phyloP scores from a whole-genome alignment of 2,888 invertebrate genomes.

The Aphidius colemani region DNA sequence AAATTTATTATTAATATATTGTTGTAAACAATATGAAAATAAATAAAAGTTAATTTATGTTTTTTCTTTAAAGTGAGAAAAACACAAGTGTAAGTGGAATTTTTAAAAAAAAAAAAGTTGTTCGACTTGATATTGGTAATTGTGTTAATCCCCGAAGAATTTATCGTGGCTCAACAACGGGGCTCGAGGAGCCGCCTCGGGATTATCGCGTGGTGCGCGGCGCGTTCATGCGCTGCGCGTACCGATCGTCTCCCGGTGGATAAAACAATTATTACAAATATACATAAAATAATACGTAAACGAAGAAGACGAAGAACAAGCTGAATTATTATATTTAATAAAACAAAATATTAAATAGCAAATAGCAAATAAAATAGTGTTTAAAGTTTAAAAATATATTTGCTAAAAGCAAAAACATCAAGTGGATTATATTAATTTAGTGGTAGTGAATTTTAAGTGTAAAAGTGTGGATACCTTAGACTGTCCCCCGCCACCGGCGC shows the following conservation, averaged over 20 bases:
- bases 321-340: not conserved
- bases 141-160: slow-evolving; percentile 18
- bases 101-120: too few species aligned
- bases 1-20: too few species aligned
- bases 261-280: slow-evolving; percentile 10
- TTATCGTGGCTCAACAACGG: slow-evolving; percentile 31
- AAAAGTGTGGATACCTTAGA: slow-evolving; percentile 61
- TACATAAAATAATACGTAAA: slow-evolving; percentile 9
- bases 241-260: slow-evolving; percentile 21
- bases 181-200: slow-evolving; percentile 35
- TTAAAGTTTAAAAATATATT: not conserved
- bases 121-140: too few species aligned
- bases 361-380: too few species aligned
- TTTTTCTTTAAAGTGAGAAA: too few species aligned
- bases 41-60: too few species aligned
- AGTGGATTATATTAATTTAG: slow-evolving; percentile 39
- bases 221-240: slow-evolving; percentile 27
- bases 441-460: slow-evolving; percentile 57
- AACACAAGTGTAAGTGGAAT: too few species aligned
- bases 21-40: too few species aligned
- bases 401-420: not conserved
- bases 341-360: too few species aligned
- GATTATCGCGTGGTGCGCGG: slow-evolving; percentile 30
- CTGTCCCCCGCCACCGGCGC: slow-evolving; percentile 62
- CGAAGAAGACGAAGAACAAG: slow-evolving; percentile 10